Evolutionary conservation across 2,888 invertebrate species (phyloP), one percentile per base, ranked within the genome.

Genomic region (Sphaerophoria rueppellii): DNA sequence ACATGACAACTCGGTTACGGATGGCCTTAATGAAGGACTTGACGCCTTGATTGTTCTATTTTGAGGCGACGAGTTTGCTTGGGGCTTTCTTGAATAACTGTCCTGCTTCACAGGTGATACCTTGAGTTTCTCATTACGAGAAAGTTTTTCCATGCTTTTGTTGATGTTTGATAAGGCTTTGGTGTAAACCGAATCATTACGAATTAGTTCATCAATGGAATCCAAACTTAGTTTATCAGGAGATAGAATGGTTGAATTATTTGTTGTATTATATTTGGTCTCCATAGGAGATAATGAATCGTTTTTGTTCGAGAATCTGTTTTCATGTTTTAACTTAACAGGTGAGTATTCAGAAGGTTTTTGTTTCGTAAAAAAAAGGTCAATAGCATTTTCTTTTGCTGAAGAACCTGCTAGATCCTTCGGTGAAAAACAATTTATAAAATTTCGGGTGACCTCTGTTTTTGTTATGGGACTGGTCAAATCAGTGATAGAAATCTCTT

Each of bases 91-190:
- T 34, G 14, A 34, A 11, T 57, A 35, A 4, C 16, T 50, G 50
- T 2, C 3, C 35, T 16, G 65, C 50, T n/a, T 6, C 5, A 4
- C 12, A 9, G 54, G 58, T 40, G 57, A 12, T 4, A 52, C 54
- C 34, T 61, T 76, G 7, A 14, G 48, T 12, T 61, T 82, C 32
- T 63, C 57, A 34, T 32, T 77, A 37, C 57, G 72, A 12, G 50
- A 69, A 7, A 89, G 60, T 75, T 89, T 90, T 34, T 88, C 88
- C 12, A 91, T 89, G 65, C 89, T 89, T 32, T 88, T 88, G 71
- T 90, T 89, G 4, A 91, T 87, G 40, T 88, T 89, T 3, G 89
- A 87, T 48, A 90, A 69, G 0, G 91, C 89, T 2, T 87, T 88
- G 65, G 89, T 88, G 79, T 91, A 91, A 2, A 83, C 82, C 6